Base-by-base conservation (phyloP, 2,113 vertebrate genomes). In the Anser brachyrhynchus region DNA sequence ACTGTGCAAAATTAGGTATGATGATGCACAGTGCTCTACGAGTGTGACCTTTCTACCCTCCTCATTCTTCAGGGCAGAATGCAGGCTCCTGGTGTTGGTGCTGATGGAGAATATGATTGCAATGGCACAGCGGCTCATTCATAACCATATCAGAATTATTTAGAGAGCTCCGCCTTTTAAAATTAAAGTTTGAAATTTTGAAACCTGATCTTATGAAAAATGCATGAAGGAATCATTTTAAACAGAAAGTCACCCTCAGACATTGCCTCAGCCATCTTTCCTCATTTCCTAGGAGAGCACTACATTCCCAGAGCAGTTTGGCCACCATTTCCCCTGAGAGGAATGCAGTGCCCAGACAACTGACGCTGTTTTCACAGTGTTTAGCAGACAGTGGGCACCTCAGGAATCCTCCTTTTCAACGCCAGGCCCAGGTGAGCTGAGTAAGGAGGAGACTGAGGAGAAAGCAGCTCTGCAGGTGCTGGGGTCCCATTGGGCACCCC, bases 111-210 rank as follows among this genome's bases (percentile, higher is more conserved):
- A 59, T 28, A 41, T 6, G 11, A n/a, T 29, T 80, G 5, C 18
- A 62, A 18, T 52, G 33, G 5, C 12, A 25, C 25, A 71, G 13
- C 15, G 46, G 6, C 21, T 87, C 0, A 0, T 15, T 37, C 35
- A 25, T n/a, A 35, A 77, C 26, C 6, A 2, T 28, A 62, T 9
- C 28, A 65, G 21, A 10, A 44, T 64, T 58, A 26, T 25, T 84
- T 55, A 67, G n/a, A 90, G 74, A 44, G 5, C 7, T 64, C 73
- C 46, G 31, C 78, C 37, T 84, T 84, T 77, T 77, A 49, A 86
- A 89, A 84, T 18, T 55, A 5, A 92, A 73, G 10, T 18, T 87
- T 1, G 9, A 59, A 62, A 62, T 35, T 79, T 84, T 58, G 59
- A 88, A 73, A 39, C 33, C 18, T 28, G 22, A n/a, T 35, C 39